Percentiles rank a stretch among this genome's conserved stretches.
phyloP scores from a whole-genome alignment of 2,113 vertebrate genomes.

The Dromaius novaehollandiae region DNA sequence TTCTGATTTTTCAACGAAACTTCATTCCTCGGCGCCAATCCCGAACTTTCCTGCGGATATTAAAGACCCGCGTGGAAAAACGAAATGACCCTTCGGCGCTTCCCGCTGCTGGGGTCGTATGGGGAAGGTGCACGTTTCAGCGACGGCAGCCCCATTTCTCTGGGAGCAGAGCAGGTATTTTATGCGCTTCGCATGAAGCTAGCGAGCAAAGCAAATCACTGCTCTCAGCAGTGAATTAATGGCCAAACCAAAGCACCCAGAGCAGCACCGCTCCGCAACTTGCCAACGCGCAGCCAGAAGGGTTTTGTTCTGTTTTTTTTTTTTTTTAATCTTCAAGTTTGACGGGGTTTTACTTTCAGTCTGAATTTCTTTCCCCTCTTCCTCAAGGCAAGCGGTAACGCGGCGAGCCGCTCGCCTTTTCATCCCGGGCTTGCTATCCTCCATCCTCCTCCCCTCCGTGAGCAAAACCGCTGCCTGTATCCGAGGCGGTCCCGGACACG shows the following conservation, averaged over 20 bases:
- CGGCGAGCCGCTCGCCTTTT: background rate
- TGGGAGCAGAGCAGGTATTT: background rate
- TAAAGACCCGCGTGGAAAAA: background rate
- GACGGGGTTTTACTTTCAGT: slow-evolving; percentile 34
- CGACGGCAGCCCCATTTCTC: background rate
- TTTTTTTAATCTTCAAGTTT: background rate
- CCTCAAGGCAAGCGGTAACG: background rate
- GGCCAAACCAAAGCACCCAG: background rate
- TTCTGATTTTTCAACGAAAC: background rate
- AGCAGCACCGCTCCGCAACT: background rate
- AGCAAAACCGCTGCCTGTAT: background rate
- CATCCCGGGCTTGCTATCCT: background rate
- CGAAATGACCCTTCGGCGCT: background rate
- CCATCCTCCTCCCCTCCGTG: background rate
- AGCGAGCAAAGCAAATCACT: background rate
- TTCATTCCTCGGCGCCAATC: background rate
- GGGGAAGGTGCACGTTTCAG: background rate
- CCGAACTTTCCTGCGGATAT: accelerated
- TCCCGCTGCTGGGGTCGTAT: too few relatives aligned
- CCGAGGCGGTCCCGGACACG: background rate
- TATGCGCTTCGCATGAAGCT: background rate
- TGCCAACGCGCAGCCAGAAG: background rate
- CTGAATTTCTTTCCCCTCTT: background rate
- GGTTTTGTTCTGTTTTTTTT: background rate
- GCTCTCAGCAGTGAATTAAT: background rate